Evolutionary conservation across 2,797 vertebrate genomes (phyloP).

Genomic region (Chloroceryle inda): DNA sequence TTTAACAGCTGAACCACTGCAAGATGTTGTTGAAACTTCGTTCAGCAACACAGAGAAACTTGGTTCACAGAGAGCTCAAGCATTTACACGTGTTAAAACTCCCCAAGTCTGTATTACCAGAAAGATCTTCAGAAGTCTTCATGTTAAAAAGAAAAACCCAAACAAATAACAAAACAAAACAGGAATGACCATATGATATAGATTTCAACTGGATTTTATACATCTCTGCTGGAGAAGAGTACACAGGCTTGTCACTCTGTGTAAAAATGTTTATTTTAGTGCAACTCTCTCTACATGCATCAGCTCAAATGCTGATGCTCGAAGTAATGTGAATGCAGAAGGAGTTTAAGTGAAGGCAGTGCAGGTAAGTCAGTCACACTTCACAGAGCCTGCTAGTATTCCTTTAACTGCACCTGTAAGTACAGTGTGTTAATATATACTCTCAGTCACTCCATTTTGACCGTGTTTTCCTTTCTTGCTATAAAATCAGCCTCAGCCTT

Average conservation of each 20-base stretch:
- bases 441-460: slow-evolving; percentile 18
- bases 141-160: background rate
- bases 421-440: background rate
- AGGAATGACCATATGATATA: background rate
- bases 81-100: background rate
- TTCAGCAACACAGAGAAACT: background rate
- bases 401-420: slow-evolving; percentile 36
- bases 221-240: background rate
- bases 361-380: background rate
- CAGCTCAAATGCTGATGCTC: slow-evolving; percentile 14
- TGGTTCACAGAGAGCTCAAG: background rate
- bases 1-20: background rate
- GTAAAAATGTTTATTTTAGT: slow-evolving; percentile 28
- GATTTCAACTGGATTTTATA: slow-evolving; percentile 23
- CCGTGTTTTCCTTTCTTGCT: background rate
- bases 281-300: background rate
- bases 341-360: background rate
- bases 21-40: background rate
- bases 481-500: background rate
- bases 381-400: slow-evolving; percentile 17
- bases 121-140: background rate
- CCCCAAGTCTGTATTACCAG: background rate
- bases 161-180: too few relatives aligned
- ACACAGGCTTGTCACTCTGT: background rate
- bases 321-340: background rate